Percentiles rank a stretch among this genome's conserved stretches.
Conservation (phyloP, 2,888 invertebrate species). For the Byasa hedistus region DNA sequence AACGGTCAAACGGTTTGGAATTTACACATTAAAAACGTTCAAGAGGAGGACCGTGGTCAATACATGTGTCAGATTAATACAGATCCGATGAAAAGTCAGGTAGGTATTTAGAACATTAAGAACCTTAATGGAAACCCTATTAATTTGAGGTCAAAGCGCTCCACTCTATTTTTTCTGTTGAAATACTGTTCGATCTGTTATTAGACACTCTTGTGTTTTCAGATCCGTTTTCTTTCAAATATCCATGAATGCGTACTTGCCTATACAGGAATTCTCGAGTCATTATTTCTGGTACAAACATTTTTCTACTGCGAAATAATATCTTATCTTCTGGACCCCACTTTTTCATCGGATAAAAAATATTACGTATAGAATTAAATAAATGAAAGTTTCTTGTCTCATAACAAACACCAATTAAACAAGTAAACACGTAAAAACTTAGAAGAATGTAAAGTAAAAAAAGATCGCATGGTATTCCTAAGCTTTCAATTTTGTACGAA, state of each 20-base stretch:
- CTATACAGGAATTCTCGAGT: constrained; percentile 73
- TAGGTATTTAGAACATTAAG: constrained; percentile 50
- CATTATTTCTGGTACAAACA: constrained; percentile 76
- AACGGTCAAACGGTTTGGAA: constrained; percentile 94
- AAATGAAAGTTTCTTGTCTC: constrained; percentile 44
- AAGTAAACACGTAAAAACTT: constrained; percentile 46
- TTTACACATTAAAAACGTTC: constrained; percentile 91
- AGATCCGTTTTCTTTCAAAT: constrained; percentile 41
- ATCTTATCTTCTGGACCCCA: constrained; percentile 67
- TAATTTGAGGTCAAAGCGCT: constrained; percentile 56
- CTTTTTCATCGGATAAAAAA: constrained; percentile 46
- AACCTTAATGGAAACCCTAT: constrained; percentile 17
- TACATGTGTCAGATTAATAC: constrained; percentile 98
- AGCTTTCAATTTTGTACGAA: constrained; percentile 41
- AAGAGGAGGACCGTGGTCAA: constrained; percentile 92
- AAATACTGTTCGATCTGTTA: constrained; percentile 32
- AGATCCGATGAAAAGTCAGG: constrained; percentile 96
- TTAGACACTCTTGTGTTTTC: constrained; percentile 27
- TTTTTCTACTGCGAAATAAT: constrained; percentile 64
- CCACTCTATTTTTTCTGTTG: constrained; percentile 46
- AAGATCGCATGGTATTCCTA: constrained; percentile 41
- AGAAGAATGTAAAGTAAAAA: constrained; percentile 50
- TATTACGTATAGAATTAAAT: constrained; percentile 35
- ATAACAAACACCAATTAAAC: constrained; percentile 45
- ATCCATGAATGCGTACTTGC: constrained; percentile 67